Evolutionary conservation across 1,140 invertebrate genomes (phyloP), one percentile per base, ranked within the genome.

Genomic region (Globodera rostochiensis): DNA sequence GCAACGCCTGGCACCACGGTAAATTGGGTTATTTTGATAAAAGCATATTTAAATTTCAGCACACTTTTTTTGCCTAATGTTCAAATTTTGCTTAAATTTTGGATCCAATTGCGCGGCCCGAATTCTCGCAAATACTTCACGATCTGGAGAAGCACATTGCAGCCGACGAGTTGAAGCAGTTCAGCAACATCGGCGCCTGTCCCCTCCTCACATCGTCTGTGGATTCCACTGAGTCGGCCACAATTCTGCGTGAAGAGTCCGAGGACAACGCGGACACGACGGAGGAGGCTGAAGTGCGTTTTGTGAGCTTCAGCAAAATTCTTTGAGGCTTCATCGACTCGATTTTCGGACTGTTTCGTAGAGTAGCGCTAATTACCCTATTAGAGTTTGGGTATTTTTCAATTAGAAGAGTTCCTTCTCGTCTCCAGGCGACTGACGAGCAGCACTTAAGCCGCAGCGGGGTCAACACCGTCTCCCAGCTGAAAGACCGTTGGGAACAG

Each of bases 81-180:
- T 13, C 50, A 74, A 74, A 6, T 49, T 57, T 74, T 74, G 36
- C 36, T 36, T 36, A 60, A 15, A 60, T 60, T 60, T 60, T 60
- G 11, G 82, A 83, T 25, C 82, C 82, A 47, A 67, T 74, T 21
- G 67, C 73, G 19, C 81, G 91, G 70, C 91, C 91, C 49, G 88
- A 90, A 81, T 91, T 91, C 80, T 82, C 88, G 5, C 90, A 91
- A 75, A 90, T 91, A 70, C 83, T 91, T 6, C 85, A 86, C 9
- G 83, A 88, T 15, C 73, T 91, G n/a, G 90, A 91, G 66, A 89
- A 88, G 67, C 90, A 90, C 82, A 84, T 86, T 47, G 87, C 87
- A 6, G 85, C 82, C 9, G 83, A 67, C 66, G 80, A 71, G 19
- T 15, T 36, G 25, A 71, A 71, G 69, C 69, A 71, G 69, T 71